Conservation (phyloP, 2,113 vertebrate genomes). For the Hypomesus transpacificus region DNA sequence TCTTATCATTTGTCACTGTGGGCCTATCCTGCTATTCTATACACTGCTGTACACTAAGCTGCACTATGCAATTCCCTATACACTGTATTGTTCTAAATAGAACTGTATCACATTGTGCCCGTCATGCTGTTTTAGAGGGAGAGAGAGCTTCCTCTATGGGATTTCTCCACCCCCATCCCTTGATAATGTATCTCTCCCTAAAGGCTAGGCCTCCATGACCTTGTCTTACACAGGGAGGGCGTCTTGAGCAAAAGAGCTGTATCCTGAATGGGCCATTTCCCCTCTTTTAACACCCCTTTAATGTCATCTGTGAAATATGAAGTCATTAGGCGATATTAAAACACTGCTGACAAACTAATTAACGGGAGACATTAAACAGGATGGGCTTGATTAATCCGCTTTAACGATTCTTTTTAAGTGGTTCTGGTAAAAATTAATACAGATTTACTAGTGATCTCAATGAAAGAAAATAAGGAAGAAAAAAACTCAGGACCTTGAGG, state of each 20-base stretch:
- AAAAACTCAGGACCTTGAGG: slow-evolving; percentile 50
- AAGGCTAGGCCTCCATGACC: slow-evolving; percentile 67
- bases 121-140: slow-evolving; percentile 69
- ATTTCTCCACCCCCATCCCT: slow-evolving; percentile 59
- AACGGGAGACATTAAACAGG: slow-evolving; percentile 99
- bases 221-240: slow-evolving; percentile 68
- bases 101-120: slow-evolving; percentile 73
- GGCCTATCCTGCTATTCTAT: slow-evolving; percentile 51
- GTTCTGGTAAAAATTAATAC: slow-evolving; percentile 99
- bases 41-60: slow-evolving; percentile 48
- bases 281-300: slow-evolving; percentile 96
- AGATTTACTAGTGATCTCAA: slow-evolving; percentile 97
- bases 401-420: slow-evolving; percentile 99
- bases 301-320: slow-evolving; percentile 99
- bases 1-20: slow-evolving; percentile 42
- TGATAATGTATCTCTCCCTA: slow-evolving; percentile 69
- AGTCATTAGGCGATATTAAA: slow-evolving; percentile 99
- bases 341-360: slow-evolving; percentile 99
- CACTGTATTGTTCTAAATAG: slow-evolving; percentile 61
- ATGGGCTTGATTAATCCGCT: slow-evolving; percentile 99
- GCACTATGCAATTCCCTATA: slow-evolving; percentile 57
- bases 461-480: slow-evolving; percentile 56
- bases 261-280: slow-evolving; percentile 95
- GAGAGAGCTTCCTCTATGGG: slow-evolving; percentile 64
- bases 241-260: slow-evolving; percentile 63